Conservation (phyloP, 2,888 invertebrate genomes). For the Scaptomyza cyrtandrae region DNA sequence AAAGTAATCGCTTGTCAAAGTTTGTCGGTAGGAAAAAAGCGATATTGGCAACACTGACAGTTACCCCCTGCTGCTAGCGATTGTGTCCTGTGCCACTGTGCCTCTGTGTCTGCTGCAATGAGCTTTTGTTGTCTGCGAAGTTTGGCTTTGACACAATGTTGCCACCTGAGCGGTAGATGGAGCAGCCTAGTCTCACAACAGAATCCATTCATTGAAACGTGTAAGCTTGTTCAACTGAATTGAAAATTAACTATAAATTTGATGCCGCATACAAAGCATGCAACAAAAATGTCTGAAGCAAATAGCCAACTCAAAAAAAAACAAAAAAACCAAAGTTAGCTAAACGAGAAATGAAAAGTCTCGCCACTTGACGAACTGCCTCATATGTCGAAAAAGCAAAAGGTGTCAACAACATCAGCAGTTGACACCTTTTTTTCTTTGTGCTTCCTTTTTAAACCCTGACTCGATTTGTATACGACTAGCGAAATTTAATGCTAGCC, state of each 20-base stretch:
- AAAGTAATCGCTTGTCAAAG: background rate
- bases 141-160: conserved; percentile 70
- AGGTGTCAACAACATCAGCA: conserved; percentile 50
- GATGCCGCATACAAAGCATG: conserved; percentile 14
- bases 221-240: conserved; percentile 73
- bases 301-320: background rate
- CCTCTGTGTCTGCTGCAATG: conserved; percentile 44
- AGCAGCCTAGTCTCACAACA: conserved; percentile 1
- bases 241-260: conserved; percentile 80
- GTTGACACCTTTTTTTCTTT: conserved; percentile 28
- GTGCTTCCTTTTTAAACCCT: conserved; percentile 7
- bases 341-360: conserved; percentile 16
- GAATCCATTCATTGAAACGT: conserved; percentile 73
- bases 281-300: conserved; percentile 34
- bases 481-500: conserved; percentile 69
- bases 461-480: background rate
- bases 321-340: conserved; percentile 11
- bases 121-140: conserved; percentile 79
- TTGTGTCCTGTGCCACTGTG: conserved; percentile 5
- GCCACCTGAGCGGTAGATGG: conserved; percentile 34
- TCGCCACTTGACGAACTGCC: conserved; percentile 25
- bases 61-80: conserved; percentile 8
- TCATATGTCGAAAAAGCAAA: conserved; percentile 17
- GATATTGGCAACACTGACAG: background rate
- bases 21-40: background rate